Evolutionary conservation across 1,140 invertebrate species (phyloP).

Genomic region (Carposina sasakii): DNA sequence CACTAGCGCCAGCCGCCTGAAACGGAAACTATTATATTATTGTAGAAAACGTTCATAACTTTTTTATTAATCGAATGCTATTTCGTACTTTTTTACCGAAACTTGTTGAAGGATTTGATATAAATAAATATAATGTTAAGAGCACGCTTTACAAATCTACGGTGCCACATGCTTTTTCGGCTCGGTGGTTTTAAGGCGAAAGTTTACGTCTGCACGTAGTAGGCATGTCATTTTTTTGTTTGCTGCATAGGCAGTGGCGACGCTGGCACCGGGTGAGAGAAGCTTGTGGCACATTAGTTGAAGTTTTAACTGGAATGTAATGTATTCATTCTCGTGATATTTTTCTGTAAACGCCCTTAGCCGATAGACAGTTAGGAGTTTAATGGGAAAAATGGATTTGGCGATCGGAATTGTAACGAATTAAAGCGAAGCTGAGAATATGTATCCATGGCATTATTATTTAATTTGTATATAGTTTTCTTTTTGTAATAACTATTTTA

Average conservation of each 20-base stretch:
- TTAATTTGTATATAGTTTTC: too few species aligned
- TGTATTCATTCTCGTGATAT: slow-evolving; percentile 67
- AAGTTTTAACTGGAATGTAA: slow-evolving; percentile 56
- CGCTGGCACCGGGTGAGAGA: too few species aligned
- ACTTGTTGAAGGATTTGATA: slow-evolving; percentile 60
- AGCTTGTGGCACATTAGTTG: too few species aligned
- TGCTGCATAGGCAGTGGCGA: too few species aligned
- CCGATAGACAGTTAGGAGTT: slow-evolving; percentile 15
- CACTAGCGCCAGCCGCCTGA: background rate
- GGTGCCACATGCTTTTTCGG: too few species aligned
- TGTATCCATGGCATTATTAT: too few species aligned
- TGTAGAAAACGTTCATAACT: slow-evolving; percentile 19
- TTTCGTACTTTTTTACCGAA: slow-evolving; percentile 68
- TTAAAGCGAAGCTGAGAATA: too few species aligned
- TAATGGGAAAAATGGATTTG: slow-evolving; percentile 45
- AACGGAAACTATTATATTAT: background rate
- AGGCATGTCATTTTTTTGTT: too few species aligned
- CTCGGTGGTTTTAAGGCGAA: too few species aligned
- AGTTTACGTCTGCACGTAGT: too few species aligned
- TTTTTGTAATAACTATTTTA: too few species aligned
- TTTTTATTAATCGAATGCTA: slow-evolving; percentile 59
- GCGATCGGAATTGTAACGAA: slow-evolving; percentile 52
- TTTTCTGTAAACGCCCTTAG: slow-evolving; percentile 56
- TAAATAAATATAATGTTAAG: slow-evolving; percentile 48
- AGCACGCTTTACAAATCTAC: slow-evolving; percentile 63